phyloP scores from a whole-genome alignment of 2,888 invertebrate species.

The Dione vanillae region DNA sequence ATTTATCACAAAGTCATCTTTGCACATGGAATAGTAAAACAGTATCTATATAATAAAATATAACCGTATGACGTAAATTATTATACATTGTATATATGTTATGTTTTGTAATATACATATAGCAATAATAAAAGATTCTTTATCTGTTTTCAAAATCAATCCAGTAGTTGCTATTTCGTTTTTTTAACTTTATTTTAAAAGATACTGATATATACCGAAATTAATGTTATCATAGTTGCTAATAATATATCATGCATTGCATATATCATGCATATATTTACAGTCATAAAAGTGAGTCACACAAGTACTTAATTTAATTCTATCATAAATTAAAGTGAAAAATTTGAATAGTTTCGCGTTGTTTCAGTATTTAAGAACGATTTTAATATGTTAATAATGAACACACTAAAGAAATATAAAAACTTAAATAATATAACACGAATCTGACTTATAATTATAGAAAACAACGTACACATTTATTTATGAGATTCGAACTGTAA shows the following conservation, averaged over 20 bases:
- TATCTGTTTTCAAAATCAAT: too few species aligned
- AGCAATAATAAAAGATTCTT: neutral
- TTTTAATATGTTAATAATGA: neutral
- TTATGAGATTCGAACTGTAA: neutral
- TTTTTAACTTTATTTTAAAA: too few species aligned
- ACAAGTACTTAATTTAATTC: neutral
- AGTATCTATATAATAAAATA: neutral
- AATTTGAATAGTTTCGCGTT: neutral
- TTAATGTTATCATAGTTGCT: too few species aligned
- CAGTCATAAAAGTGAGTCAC: neutral
- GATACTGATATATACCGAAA: too few species aligned
- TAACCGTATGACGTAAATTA: neutral
- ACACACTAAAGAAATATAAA: neutral
- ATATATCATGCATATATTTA: neutral
- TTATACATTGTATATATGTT: neutral
- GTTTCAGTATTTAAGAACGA: neutral
- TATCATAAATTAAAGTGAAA: too few species aligned
- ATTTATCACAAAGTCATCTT: conserved; percentile 8
- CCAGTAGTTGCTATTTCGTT: neutral
- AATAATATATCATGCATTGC: too few species aligned
- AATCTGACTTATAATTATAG: neutral
- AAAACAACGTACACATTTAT: too few species aligned
- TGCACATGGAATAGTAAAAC: neutral
- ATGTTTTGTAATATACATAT: too few species aligned
- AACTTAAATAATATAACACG: too few species aligned